phyloP scores from a whole-genome alignment of 2,113 vertebrate species.

The Hypomesus transpacificus region DNA sequence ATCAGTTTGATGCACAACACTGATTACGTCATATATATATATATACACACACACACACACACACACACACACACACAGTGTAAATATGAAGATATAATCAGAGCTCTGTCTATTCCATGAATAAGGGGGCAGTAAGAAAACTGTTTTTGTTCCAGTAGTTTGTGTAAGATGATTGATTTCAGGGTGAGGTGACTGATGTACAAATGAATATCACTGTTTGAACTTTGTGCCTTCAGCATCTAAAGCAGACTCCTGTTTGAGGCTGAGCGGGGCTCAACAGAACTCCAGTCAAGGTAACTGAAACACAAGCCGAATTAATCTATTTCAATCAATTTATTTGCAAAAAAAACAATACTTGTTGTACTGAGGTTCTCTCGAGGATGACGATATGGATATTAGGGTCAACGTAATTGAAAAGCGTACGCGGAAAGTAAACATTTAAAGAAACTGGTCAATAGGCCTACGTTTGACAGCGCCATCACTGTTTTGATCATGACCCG shows the following conservation, averaged over 20 bases:
- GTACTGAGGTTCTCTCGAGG: not conserved
- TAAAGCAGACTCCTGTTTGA: slow-evolving; percentile 49
- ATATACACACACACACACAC: too few species aligned
- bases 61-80: too few species aligned
- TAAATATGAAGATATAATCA: too few species aligned
- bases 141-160: not conserved
- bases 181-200: not conserved
- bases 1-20: too few species aligned
- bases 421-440: not conserved
- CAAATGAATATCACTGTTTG: not conserved
- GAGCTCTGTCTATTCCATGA: too few species aligned
- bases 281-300: slow-evolving; percentile 31
- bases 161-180: not conserved
- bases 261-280: slow-evolving; percentile 1
- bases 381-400: too few species aligned
- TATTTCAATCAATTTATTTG: not conserved
- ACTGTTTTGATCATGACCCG: slow-evolving; percentile 15
- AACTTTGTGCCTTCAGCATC: slow-evolving; percentile 60
- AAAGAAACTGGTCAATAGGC: not conserved
- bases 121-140: not conserved
- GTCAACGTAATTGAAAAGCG: too few species aligned
- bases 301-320: not conserved
- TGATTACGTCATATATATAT: too few species aligned
- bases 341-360: not conserved
- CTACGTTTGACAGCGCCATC: not conserved